These are phyloP conservation scores for Cercopithecus diana DNA, from an alignment of 2,797 vertebrate species.

Conservation along the genomic window DNA sequence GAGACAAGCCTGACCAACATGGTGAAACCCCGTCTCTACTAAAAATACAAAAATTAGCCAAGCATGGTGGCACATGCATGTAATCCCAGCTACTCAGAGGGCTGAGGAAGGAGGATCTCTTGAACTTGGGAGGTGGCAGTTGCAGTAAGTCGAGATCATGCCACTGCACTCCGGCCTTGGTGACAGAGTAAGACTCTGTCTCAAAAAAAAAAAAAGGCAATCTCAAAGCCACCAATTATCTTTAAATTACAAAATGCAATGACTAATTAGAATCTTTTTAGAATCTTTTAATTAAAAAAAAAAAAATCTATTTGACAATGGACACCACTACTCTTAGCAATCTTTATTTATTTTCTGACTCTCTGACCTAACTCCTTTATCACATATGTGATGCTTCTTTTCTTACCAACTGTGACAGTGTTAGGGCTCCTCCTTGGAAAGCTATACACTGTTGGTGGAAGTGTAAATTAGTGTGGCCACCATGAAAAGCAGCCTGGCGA, in stretches of 20 bases:
- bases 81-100: too few relatives aligned
- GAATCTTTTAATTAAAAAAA: neutral
- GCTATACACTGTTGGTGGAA: neutral
- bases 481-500: neutral
- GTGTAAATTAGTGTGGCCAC: neutral
- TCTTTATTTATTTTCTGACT: neutral
- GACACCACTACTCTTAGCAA: neutral
- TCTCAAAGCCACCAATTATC: neutral
- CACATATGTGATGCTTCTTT: neutral
- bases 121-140: too few relatives aligned
- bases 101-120: too few relatives aligned
- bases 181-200: too few relatives aligned
- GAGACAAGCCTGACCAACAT: too few relatives aligned
- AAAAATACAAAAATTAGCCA: too few relatives aligned
- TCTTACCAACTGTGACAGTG: neutral
- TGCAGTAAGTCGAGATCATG: too few relatives aligned
- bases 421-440: neutral
- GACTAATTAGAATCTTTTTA: neutral
- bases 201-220: too few relatives aligned
- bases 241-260: neutral
- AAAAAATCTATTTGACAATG: neutral
- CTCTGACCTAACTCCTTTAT: neutral
- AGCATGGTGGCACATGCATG: too few relatives aligned
- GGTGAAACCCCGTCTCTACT: too few relatives aligned
- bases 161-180: too few relatives aligned